Evolutionary conservation across 2,888 invertebrate species (phyloP).

Genomic region (Apotomis betuletana): DNA sequence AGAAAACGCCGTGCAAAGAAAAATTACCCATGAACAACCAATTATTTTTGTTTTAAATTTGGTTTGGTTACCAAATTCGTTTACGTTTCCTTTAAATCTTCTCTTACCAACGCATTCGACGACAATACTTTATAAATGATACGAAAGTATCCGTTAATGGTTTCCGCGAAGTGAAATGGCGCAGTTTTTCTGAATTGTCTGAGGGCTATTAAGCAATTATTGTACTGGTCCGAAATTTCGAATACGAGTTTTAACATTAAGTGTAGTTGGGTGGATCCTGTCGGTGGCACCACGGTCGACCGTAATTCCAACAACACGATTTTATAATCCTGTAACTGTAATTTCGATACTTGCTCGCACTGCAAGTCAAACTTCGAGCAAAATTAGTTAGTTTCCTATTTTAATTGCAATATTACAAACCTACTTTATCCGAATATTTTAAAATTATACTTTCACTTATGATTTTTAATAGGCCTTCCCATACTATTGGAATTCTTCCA

Average conservation of each 20-base stretch:
- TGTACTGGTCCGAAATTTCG: background rate
- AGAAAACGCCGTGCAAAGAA: too few relatives aligned
- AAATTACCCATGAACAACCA: too few relatives aligned
- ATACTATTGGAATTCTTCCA: background rate
- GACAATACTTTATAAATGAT: too few relatives aligned
- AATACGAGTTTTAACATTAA: background rate
- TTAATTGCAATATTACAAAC: background rate
- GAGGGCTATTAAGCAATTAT: conserved; percentile 9
- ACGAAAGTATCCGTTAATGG: background rate
- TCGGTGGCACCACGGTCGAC: background rate
- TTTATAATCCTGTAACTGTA: background rate
- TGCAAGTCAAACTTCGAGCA: background rate
- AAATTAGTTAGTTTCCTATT: background rate
- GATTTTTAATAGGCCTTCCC: background rate
- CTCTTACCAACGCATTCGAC: too few relatives aligned
- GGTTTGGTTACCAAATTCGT: too few relatives aligned
- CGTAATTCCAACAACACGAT: background rate
- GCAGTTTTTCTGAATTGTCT: background rate
- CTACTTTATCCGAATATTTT: background rate
- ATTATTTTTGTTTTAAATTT: too few relatives aligned
- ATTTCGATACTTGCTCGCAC: background rate
- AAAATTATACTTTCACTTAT: background rate
- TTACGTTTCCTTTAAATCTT: too few relatives aligned
- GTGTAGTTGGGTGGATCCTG: background rate
- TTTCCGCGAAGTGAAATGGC: conserved; percentile 7